These are phyloP conservation scores for Pseudomyrmex sp. DNA, from an alignment of 1,140 invertebrate genomes.

Conservation along the genomic window DNA sequence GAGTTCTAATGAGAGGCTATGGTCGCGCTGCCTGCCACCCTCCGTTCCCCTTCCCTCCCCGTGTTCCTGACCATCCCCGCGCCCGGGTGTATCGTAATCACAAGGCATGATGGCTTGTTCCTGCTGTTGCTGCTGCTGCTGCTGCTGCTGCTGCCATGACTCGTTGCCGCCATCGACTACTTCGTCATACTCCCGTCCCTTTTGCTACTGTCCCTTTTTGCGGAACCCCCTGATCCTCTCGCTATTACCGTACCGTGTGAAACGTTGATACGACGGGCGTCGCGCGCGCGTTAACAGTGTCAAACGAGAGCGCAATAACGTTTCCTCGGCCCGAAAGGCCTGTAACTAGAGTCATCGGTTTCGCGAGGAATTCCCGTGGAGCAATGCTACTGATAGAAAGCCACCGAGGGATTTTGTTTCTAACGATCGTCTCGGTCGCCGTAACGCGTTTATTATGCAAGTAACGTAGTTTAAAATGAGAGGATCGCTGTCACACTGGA, in stretches of 20 bases:
- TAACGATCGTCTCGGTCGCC: constrained; percentile 7
- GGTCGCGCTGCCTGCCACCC: constrained; percentile 72
- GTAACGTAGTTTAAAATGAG: not conserved
- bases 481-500: not conserved
- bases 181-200: constrained; percentile 55
- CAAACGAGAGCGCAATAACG: constrained; percentile 65
- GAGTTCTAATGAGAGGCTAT: constrained; percentile 85
- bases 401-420: constrained; percentile 23
- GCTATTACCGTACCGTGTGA: constrained; percentile 70
- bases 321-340: not conserved
- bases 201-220: constrained; percentile 1
- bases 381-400: constrained; percentile 40
- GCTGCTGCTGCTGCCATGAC: constrained; percentile 71
- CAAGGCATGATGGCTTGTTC: constrained; percentile 83
- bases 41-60: not conserved
- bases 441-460: constrained; percentile 11
- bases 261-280: constrained; percentile 72
- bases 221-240: constrained; percentile 29
- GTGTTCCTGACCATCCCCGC: constrained; percentile 23
- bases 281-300: constrained; percentile 61
- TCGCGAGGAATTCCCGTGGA: constrained; percentile 15
- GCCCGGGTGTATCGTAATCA: constrained; percentile 79
- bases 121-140: constrained; percentile 74
- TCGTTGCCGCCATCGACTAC: constrained; percentile 63
- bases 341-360: constrained; percentile 46